Evolutionary conservation across 2,797 vertebrate genomes (phyloP), one percentile per base, ranked within the genome.

Genomic region (Cirrhinus molitorella): DNA sequence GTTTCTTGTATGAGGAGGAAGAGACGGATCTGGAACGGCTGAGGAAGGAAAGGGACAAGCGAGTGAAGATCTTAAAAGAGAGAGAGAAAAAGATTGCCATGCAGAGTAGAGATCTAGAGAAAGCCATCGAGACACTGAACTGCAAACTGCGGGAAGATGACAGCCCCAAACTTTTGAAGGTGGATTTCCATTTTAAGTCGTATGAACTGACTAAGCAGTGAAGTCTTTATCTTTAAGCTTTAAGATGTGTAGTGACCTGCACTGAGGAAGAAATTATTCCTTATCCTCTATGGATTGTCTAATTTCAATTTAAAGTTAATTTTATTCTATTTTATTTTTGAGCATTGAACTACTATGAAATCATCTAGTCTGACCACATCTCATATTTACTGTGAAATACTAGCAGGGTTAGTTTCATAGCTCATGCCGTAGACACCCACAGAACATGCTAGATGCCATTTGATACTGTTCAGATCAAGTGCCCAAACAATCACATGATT

Each of bases 1-100:
- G 90, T 49, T 95, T 94, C 88, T 90, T 95, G 85, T 86, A 95
- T 2, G 93, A 93, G 87, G 94, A 95, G 84, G 93, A 95, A 89
- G 84, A 73, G 6, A 89, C 73, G 70, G 91, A 95, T 80, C 57
- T 95, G 86, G 93, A 95, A 72, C 85, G 93, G 37, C 88, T 95
- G 83, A 89, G 67, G 81, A 92, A 88, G 79, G 92, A 94, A 87
- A 93, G 83, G 85, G 91, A 94, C 79, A 94, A 90, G 80, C 91
- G 92, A 66, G 59, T 94, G 85, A 95, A 92, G 87, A 87, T 89
- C 83, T 91, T 96, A 83, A 94, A 92, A 90, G 92, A 93, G 55
- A 92, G 93, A 76, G 92, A 95, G 90, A 94, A 90, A 87, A 94
- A 94, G 83, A 94, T 96, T 77, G 86, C 75, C 5, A 89, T 68